A percentile compares a stretch with the other conserved stretches of the same genome.
Evolutionary conservation across 2,797 vertebrate genomes (phyloP).

Genomic region (Coregonus sp.): DNA sequence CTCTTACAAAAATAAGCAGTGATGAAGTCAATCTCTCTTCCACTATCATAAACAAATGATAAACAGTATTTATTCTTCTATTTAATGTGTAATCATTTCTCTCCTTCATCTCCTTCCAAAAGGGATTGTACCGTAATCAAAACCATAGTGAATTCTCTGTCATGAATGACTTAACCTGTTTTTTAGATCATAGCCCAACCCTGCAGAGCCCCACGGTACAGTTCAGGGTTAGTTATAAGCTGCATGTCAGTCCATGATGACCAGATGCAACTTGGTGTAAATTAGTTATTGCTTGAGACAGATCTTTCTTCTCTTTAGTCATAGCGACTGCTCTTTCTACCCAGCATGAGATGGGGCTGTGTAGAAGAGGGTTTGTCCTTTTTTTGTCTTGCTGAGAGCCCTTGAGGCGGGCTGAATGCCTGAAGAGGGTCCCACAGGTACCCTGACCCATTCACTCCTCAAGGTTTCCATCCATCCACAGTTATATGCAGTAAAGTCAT

Average conservation of each 20-base stretch:
- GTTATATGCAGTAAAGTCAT: too few relatives aligned
- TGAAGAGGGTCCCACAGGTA: constrained; percentile 4
- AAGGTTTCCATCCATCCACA: background rate
- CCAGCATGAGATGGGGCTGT: background rate
- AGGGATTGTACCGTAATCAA: background rate
- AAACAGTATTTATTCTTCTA: background rate
- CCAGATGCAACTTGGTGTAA: background rate
- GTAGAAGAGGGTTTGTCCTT: background rate
- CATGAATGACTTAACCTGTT: background rate
- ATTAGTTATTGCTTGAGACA: background rate
- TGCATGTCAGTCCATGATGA: background rate
- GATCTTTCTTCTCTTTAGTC: constrained; percentile 1
- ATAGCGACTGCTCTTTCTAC: background rate
- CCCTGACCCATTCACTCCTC: background rate
- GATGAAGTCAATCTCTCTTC: too few relatives aligned
- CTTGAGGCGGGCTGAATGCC: background rate
- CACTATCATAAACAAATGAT: background rate
- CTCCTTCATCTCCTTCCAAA: background rate
- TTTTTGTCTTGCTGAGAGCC: background rate
- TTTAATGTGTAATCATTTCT: background rate
- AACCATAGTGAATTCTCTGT: background rate
- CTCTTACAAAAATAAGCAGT: too few relatives aligned
- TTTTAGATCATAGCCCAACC: background rate
- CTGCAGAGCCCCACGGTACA: background rate
- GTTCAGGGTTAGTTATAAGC: background rate